These are phyloP conservation scores for Tragulus kanchil DNA, from an alignment of 2,113 vertebrate species.

Conservation along the genomic window DNA sequence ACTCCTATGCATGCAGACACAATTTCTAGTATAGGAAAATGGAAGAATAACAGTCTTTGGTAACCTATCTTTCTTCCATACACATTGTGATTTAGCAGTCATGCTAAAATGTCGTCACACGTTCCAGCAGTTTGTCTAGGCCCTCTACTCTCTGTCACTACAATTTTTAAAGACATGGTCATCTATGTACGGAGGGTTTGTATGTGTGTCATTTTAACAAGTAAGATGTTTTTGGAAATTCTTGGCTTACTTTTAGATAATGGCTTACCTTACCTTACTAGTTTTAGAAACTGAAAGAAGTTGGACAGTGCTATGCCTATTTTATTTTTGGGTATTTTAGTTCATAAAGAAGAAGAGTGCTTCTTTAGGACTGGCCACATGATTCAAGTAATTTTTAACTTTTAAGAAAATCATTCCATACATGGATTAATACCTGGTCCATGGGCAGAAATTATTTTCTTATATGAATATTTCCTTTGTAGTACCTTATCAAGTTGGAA, in stretches of 20 bases:
- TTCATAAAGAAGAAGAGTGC: neutral
- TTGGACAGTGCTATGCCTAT: neutral
- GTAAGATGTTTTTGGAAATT: neutral
- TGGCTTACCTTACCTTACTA: neutral
- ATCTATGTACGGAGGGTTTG: neutral
- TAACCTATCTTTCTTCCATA: neutral
- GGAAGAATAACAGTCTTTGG: neutral
- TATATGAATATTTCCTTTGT: slow-evolving; percentile 10
- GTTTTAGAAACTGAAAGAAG: slow-evolving; percentile 20
- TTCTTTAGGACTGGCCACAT: neutral
- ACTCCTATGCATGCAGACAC: neutral
- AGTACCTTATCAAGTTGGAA: neutral
- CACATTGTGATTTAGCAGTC: neutral
- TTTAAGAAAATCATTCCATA: slow-evolving; percentile 43
- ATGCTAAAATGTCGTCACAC: neutral
- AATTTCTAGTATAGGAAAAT: neutral
- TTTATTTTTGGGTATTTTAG: neutral
- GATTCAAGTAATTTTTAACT: slow-evolving; percentile 35
- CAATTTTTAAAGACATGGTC: neutral
- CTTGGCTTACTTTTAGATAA: neutral
- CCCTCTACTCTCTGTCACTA: neutral
- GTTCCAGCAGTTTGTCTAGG: neutral
- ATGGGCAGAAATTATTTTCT: slow-evolving; percentile 47
- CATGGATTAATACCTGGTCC: slow-evolving; percentile 1
- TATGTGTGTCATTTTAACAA: neutral